Evolutionary conservation across 2,797 vertebrate species (phyloP), one percentile per base, ranked within the genome.

Genomic region (Macrochelys suwanniensis): DNA sequence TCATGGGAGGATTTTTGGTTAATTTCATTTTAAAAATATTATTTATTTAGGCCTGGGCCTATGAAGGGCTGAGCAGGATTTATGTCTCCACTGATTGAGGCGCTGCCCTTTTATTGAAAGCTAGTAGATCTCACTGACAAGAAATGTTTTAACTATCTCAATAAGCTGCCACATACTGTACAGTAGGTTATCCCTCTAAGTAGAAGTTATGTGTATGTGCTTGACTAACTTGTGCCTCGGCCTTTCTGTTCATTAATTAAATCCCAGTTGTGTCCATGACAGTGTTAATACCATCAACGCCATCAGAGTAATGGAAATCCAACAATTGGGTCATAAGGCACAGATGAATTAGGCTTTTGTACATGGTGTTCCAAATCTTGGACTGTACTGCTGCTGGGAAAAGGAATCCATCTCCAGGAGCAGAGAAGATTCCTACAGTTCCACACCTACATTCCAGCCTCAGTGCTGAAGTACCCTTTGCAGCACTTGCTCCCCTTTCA

Each of bases 241-340:
- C 5, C 11, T 91, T 92, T 7, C 25, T 89, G 11, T 57, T 90
- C 49, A 45, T 82, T 85, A 93, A 82, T 93, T 93, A 28, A 85
- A 77, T 68, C 28, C 2, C 28, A 61, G 68, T 95, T 94, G 49
- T 76, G 71, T 28, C 25, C 47, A 76, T 76, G 25, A 76, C 11
- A 2, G 71, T 26, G 42, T 12, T 76, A 12, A 42, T 37, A 42
- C 42, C 42, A 42, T 45, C 71, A 47, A 76, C 2, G 7, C 71
- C 42, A 45, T 47, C 42, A 76, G 45, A 7, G 25, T 47, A 76
- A 45, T 26, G 42, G 71, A 28, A 28, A 26, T 25, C 74, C 47
- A 76, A 76, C 42, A 76, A 76, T 47, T 28, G 42, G 26, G 45
- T 76, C 23, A 47, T 45, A 45, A 47, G 71, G 42, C 42, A 26